Evolutionary conservation across 35 echinoderm and acorn worm species (phyloP), one percentile per base, ranked within the genome.

Genomic region (Ptychodera flava): DNA sequence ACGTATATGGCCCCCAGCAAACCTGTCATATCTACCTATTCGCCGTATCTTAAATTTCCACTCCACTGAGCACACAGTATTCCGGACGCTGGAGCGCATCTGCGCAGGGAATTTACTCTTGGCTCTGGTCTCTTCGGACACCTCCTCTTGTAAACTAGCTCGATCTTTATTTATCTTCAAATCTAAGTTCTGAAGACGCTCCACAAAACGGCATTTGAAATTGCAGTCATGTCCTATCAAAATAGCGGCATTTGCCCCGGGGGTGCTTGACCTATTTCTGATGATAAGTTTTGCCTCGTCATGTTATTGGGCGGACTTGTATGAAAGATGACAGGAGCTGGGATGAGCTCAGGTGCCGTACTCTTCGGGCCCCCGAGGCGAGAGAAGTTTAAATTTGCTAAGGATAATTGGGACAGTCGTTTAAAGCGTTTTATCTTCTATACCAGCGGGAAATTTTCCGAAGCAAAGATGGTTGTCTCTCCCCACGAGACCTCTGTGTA

Each of bases 361-460:
- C 45, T 64, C 22, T 64, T 64, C 45, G 6, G 45, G 45, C 45
- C 45, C 45, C 45, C 45, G 45, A 64, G 45, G 45, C 45, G 45
- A 64, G 45, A 64, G 45, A 64, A 64, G 45, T 64, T 64, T 64
- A 64, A 64, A 64, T 64, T 64, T 64, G 45, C 45, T 64, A 64
- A 64, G 45, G 45, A 64, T 64, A 64, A 64, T 64, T 64, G 45
- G 45, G 45, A 64, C 45, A 22, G 45, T 64, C 45, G 45, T 64
- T 64, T 64, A 64, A 64, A 64, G 45, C 22, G 45, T 64, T 64
- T 64, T 64, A 64, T 64, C 45, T 64, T 64, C 45, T 6, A 64
- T 22, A 64, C 45, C 45, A 22, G 45, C 45, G 45, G 45, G 45
- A 64, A 64, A 6, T 64, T 64, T 64, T 6, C 45, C 6, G 22